Evolutionary conservation across 2,113 vertebrate species (phyloP).

Genomic region (Guaruba guarouba): DNA sequence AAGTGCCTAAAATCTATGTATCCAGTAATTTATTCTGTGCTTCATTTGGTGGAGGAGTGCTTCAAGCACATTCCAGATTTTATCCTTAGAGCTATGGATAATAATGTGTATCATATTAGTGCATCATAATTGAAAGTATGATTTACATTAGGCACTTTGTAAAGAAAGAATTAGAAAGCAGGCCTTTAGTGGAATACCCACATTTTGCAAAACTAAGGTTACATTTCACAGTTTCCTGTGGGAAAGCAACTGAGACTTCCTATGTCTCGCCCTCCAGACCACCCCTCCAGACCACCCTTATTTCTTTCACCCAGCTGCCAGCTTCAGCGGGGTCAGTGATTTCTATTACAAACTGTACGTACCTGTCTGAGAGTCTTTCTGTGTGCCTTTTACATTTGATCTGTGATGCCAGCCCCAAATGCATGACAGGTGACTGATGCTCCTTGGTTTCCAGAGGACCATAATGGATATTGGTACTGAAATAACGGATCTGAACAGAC

Average conservation of each 20-base stretch:
- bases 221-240: neutral
- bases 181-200: neutral
- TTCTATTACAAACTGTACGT: neutral
- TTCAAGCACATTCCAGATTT: neutral
- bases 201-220: neutral
- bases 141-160: neutral
- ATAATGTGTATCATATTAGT: neutral
- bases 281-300: neutral
- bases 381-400: neutral
- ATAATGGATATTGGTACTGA: neutral
- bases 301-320: neutral
- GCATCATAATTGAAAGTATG: neutral
- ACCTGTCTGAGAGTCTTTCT: neutral
- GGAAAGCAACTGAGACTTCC: neutral
- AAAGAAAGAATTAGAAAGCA: neutral
- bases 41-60: neutral
- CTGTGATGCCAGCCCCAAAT: neutral
- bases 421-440: rapidly evolving
- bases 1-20: neutral
- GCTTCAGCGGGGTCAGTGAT: neutral
- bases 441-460: neutral
- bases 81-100: neutral
- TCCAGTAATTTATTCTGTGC: neutral
- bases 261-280: rapidly evolving
- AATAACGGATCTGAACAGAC: neutral